Conservation (phyloP, 2,888 invertebrate genomes). For the Darwinula stevensoni region DNA sequence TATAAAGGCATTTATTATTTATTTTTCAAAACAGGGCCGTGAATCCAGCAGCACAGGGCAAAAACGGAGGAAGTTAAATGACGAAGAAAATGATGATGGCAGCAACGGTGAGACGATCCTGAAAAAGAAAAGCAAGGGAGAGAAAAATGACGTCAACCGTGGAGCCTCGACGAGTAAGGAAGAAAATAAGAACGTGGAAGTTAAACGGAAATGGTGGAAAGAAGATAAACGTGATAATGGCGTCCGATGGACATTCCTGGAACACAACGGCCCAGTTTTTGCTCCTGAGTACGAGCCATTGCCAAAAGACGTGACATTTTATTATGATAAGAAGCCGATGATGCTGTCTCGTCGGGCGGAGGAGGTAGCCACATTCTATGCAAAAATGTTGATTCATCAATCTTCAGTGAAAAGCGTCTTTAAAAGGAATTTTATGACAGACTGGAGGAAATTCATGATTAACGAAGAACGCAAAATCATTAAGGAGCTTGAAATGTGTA, state of each 20-base stretch:
- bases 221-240: slow-evolving; percentile 85
- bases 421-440: slow-evolving; percentile 87
- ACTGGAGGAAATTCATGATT: slow-evolving; percentile 87
- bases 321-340: slow-evolving; percentile 56
- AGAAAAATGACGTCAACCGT: neutral
- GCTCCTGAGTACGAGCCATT: slow-evolving; percentile 74
- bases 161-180: slow-evolving; percentile 7
- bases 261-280: slow-evolving; percentile 93
- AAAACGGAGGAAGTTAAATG: too few relatives aligned
- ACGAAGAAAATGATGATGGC: too few relatives aligned
- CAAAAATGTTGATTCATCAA: slow-evolving; percentile 91
- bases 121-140: neutral
- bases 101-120: too few relatives aligned
- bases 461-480: slow-evolving; percentile 52
- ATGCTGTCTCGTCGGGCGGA: slow-evolving; percentile 47
- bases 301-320: slow-evolving; percentile 60
- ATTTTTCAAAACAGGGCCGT: neutral
- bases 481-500: slow-evolving; percentile 68
- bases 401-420: slow-evolving; percentile 85
- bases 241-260: slow-evolving; percentile 75
- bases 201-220: slow-evolving; percentile 88
- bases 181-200: slow-evolving; percentile 50
- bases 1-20: neutral
- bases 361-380: slow-evolving; percentile 91
- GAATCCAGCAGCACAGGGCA: too few relatives aligned